Conservation (phyloP, 2,113 vertebrate species). For the Mus musculus region DNA sequence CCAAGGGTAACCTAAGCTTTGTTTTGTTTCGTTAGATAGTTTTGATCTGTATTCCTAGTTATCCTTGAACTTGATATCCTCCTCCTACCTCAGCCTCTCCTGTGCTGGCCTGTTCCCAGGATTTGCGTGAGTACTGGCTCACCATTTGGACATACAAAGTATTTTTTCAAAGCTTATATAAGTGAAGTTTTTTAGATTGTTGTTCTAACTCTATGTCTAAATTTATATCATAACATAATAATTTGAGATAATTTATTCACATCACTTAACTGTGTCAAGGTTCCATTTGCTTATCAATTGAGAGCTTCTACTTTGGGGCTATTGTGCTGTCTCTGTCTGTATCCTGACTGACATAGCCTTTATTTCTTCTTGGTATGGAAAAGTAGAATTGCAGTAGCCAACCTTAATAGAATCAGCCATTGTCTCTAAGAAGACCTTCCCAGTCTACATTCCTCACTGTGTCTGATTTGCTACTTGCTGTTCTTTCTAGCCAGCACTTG, state of each 20-base stretch:
- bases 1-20: not conserved
- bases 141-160: not conserved
- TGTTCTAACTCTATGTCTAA: not conserved
- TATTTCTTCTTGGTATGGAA: not conserved
- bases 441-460: not conserved
- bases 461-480: not conserved
- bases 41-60: not conserved
- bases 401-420: not conserved
- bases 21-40: not conserved
- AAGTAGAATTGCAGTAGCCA: conserved; percentile 24
- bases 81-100: not conserved
- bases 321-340: not conserved
- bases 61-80: not conserved
- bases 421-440: conserved; percentile 17
- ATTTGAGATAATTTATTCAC: conserved; percentile 10
- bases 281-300: not conserved
- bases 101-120: not conserved
- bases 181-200: not conserved
- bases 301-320: not conserved
- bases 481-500: not conserved
- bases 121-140: not conserved
- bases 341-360: not conserved
- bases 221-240: not conserved
- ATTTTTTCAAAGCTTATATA: conserved; percentile 47
- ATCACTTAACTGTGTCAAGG: not conserved